A percentile compares a stretch with the other conserved stretches of the same genome.
Conservation (phyloP, 2,113 vertebrate species). For the Gadus macrocephalus region DNA sequence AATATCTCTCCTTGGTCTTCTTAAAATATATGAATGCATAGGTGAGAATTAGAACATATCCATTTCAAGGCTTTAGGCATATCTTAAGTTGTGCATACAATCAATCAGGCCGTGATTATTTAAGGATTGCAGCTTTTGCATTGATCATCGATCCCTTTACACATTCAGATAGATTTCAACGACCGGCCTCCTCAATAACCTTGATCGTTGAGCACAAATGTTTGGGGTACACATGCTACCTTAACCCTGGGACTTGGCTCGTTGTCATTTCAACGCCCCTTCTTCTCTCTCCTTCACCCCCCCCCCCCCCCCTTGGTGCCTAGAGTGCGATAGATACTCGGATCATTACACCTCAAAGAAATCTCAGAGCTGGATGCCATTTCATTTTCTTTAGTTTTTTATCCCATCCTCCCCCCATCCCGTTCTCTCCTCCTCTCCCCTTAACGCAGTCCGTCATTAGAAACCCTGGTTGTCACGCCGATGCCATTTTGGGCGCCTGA, state of each 20-base stretch:
- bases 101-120: too few relatives aligned
- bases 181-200: too few relatives aligned
- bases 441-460: slow-evolving; percentile 99
- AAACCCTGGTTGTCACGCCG: slow-evolving; percentile 98
- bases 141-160: too few relatives aligned
- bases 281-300: slow-evolving; percentile 71
- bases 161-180: too few relatives aligned
- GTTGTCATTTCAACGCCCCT: slow-evolving; percentile 84
- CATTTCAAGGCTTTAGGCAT: too few relatives aligned
- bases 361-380: slow-evolving; percentile 98
- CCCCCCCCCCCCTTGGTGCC: slow-evolving; percentile 82
- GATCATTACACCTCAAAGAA: slow-evolving; percentile 99
- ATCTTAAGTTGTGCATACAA: too few relatives aligned
- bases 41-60: too few relatives aligned
- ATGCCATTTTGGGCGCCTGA: slow-evolving; percentile 98
- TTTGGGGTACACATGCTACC: slow-evolving; percentile 48
- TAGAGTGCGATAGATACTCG: slow-evolving; percentile 97
- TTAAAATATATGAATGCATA: too few relatives aligned
- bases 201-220: too few relatives aligned
- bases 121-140: too few relatives aligned
- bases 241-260: slow-evolving; percentile 86
- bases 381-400: slow-evolving; percentile 83
- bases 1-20: too few relatives aligned
- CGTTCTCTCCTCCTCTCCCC: neutral
- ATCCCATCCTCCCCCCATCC: neutral